A percentile compares a stretch with the other conserved stretches of the same genome.
phyloP scores from a whole-genome alignment of 1,140 invertebrate species.

The Macrosteles quadrilineatus region DNA sequence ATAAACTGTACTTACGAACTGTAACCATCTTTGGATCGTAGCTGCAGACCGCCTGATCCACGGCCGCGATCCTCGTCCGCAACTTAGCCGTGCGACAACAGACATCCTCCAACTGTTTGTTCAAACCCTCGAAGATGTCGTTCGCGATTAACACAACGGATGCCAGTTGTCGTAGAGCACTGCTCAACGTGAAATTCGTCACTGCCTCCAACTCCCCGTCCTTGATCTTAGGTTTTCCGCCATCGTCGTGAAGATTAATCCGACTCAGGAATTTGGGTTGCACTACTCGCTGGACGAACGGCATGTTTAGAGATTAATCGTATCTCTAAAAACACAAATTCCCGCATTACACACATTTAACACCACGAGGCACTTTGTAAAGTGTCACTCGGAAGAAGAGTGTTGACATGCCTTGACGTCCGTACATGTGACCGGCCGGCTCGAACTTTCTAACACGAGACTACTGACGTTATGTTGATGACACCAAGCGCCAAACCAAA shows the following conservation, averaged over 20 bases:
- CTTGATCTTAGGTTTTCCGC: constrained; percentile 58
- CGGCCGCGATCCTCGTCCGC: constrained; percentile 59
- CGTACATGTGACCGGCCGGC: too few species aligned
- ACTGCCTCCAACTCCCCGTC: constrained; percentile 74
- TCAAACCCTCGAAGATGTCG: constrained; percentile 74
- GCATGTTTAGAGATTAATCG: constrained; percentile 56
- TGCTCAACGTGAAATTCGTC: constrained; percentile 73
- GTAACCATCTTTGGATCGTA: constrained; percentile 77
- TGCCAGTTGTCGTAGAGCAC: constrained; percentile 72
- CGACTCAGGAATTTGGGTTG: constrained; percentile 67
- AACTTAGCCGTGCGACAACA: constrained; percentile 64
- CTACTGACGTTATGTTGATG: too few species aligned
- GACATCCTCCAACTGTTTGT: constrained; percentile 66
- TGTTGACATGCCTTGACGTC: too few species aligned
- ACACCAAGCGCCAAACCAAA: too few species aligned
- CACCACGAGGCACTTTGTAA: not conserved
- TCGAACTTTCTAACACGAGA: too few species aligned
- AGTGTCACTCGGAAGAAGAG: too few species aligned
- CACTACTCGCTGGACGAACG: constrained; percentile 70
- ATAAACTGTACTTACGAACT: constrained; percentile 76
- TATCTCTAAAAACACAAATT: not conserved
- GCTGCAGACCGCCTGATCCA: constrained; percentile 60
- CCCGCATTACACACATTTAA: constrained; percentile 14
- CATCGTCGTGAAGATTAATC: constrained; percentile 58
- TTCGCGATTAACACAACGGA: constrained; percentile 74